Evolutionary conservation across 2,797 vertebrate genomes (phyloP).

Genomic region (Premnoplex brunnescens): DNA sequence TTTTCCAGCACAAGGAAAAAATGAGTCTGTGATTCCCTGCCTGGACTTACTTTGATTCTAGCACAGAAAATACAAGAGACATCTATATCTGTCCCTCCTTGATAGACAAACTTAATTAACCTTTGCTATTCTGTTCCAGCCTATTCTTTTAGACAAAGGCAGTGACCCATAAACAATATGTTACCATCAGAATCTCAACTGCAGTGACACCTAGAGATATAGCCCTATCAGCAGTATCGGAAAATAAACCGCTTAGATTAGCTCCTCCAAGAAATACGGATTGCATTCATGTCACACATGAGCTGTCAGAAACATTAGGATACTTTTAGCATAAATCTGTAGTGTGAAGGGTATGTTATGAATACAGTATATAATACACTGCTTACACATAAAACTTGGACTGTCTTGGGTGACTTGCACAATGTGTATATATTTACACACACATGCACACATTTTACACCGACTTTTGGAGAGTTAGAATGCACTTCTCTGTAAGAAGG

Average conservation of each 20-base stretch:
- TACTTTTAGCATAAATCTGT: slow-evolving; percentile 87
- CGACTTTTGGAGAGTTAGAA: background rate
- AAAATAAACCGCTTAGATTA: slow-evolving; percentile 83
- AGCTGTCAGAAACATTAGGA: slow-evolving; percentile 86
- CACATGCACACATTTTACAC: background rate
- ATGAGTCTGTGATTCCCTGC: background rate
- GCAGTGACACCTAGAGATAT: slow-evolving; percentile 81
- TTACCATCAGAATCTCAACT: slow-evolving; percentile 84
- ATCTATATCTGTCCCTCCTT: slow-evolving; percentile 77
- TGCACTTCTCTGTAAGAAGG: background rate
- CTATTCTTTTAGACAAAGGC: slow-evolving; percentile 85
- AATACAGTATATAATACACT: slow-evolving; percentile 63
- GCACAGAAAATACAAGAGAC: slow-evolving; percentile 50
- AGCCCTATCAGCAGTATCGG: slow-evolving; percentile 83
- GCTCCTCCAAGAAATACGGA: slow-evolving; percentile 88
- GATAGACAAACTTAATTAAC: slow-evolving; percentile 98
- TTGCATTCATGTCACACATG: slow-evolving; percentile 88
- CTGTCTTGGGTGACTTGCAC: slow-evolving; percentile 8
- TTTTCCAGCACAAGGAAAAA: slow-evolving; percentile 35
- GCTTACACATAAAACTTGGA: slow-evolving; percentile 47
- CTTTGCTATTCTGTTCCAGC: slow-evolving; percentile 94
- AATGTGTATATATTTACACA: background rate
- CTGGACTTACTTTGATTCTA: slow-evolving; percentile 68
- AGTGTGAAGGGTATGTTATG: slow-evolving; percentile 78
- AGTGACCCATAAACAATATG: slow-evolving; percentile 92